Conservation (phyloP, 2,797 vertebrate species). For the Otolemur crassicaudatus region DNA sequence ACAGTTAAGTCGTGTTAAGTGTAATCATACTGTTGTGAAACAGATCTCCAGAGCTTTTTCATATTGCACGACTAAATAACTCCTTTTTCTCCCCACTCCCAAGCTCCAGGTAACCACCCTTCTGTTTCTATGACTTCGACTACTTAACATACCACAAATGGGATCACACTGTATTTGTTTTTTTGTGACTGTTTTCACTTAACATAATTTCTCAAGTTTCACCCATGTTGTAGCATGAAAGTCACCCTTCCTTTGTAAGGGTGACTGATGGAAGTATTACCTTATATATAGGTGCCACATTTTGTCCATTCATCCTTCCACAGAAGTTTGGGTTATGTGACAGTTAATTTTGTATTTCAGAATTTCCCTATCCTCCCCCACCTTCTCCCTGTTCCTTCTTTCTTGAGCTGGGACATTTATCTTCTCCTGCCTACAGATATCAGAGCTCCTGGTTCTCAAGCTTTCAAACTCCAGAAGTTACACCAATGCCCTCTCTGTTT, state of each 20-base stretch:
- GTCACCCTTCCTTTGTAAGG: neutral
- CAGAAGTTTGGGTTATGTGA: neutral
- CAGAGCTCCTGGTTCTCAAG: neutral
- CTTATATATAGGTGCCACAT: neutral
- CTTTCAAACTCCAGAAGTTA: neutral
- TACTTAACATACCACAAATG: neutral
- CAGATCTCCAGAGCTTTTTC: neutral
- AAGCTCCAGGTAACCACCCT: neutral
- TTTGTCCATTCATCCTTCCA: neutral
- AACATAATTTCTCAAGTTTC: neutral
- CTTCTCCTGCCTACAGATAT: neutral
- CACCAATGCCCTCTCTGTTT: neutral
- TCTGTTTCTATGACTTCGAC: neutral
- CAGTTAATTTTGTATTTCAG: neutral
- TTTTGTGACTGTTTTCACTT: neutral
- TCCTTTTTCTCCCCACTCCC: neutral
- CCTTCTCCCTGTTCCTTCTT: fast-evolving
- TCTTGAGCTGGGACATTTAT: neutral
- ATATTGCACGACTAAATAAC: neutral
- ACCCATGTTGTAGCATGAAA: neutral
- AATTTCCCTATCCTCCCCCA: too few relatives aligned
- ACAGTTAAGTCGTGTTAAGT: neutral
- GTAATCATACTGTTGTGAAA: neutral
- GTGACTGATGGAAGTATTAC: neutral
- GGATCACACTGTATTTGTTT: neutral